Evolutionary conservation across 2,888 invertebrate species (phyloP).

Genomic region (Cheilosia grossa): DNA sequence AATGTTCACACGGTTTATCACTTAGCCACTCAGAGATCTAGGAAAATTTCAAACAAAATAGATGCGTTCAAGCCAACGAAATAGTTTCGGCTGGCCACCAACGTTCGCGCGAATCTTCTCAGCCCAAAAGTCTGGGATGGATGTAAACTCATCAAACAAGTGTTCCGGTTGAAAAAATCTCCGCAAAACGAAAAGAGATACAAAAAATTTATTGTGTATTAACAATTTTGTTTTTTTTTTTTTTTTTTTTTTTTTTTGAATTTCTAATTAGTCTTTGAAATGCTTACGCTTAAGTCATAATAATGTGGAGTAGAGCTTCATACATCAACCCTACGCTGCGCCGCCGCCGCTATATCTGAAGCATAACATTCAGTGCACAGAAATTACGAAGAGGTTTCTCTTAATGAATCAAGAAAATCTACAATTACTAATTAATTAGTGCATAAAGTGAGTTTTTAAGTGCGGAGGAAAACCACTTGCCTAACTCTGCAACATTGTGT

Average conservation of each 20-base stretch:
- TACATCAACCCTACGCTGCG: slow-evolving; percentile 5
- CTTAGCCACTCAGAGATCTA: not conserved
- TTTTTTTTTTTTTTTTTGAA: slow-evolving; percentile 51
- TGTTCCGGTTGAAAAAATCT: slow-evolving; percentile 66
- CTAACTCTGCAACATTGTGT: slow-evolving; percentile 58
- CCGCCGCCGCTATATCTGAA: slow-evolving; percentile 26
- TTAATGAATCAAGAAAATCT: slow-evolving; percentile 59
- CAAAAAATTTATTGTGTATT: slow-evolving; percentile 32
- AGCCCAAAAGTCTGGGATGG: slow-evolving; percentile 17
- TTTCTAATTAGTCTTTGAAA: slow-evolving; percentile 65
- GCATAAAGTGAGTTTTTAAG: slow-evolving; percentile 61
- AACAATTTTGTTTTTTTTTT: slow-evolving; percentile 14
- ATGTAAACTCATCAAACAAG: slow-evolving; percentile 36
- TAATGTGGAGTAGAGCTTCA: slow-evolving; percentile 25
- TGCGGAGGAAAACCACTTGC: slow-evolving; percentile 17
- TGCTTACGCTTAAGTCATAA: slow-evolving; percentile 39
- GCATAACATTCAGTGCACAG: slow-evolving; percentile 69
- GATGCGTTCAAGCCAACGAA: not conserved
- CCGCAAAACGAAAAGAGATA: slow-evolving; percentile 41
- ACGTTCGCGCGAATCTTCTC: slow-evolving; percentile 10
- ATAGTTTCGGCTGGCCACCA: slow-evolving; percentile 4
- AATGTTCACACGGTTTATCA: slow-evolving; percentile 25
- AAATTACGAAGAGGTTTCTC: slow-evolving; percentile 65
- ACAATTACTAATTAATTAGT: slow-evolving; percentile 71
- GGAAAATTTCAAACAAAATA: not conserved